These are phyloP conservation scores for Plebejus anna DNA, from an alignment of 2,888 invertebrate genomes.

Conservation along the genomic window DNA sequence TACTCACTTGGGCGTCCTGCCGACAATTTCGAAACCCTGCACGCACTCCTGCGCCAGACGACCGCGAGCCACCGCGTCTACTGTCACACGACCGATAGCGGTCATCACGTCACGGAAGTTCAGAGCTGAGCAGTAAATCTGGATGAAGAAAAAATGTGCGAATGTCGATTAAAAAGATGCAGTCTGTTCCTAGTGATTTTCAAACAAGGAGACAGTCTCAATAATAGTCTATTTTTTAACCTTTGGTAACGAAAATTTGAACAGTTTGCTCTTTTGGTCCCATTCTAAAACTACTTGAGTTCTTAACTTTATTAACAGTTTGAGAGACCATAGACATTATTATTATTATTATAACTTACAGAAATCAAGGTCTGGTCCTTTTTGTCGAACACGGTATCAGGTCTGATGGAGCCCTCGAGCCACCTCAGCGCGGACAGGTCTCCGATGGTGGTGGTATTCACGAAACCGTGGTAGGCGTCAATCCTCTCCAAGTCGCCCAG, in stretches of 20 bases:
- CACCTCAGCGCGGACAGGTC: constrained; percentile 89
- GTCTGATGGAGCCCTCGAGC: constrained; percentile 83
- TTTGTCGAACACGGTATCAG: constrained; percentile 52
- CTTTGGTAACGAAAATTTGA: no score
- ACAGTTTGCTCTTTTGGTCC: no score
- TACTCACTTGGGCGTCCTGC: constrained; percentile 71
- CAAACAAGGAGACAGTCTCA: no score
- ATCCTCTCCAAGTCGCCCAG: constrained; percentile 74
- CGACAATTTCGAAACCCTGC: constrained; percentile 85
- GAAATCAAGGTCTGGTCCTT: constrained; percentile 53
- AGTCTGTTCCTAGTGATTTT: no score
- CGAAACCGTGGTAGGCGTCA: constrained; percentile 84
- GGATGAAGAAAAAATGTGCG: constrained; percentile 43
- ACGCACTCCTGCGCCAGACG: constrained; percentile 83
- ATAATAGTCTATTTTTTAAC: no score
- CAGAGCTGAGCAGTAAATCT: constrained; percentile 87
- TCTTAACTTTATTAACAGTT: no score
- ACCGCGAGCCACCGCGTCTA: constrained; percentile 87
- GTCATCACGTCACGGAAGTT: constrained; percentile 98
- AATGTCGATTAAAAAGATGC: no score
- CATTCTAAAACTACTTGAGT: no score
- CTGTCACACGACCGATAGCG: constrained; percentile 92
- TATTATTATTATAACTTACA: constrained; percentile 36
- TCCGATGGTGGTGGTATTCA: constrained; percentile 88
- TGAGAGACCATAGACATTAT: no score